A percentile compares a stretch with the other conserved stretches of the same genome.
These are phyloP conservation scores for Rhinolophus sinicus DNA, from an alignment of 2,113 vertebrate genomes.

Conservation along the genomic window DNA sequence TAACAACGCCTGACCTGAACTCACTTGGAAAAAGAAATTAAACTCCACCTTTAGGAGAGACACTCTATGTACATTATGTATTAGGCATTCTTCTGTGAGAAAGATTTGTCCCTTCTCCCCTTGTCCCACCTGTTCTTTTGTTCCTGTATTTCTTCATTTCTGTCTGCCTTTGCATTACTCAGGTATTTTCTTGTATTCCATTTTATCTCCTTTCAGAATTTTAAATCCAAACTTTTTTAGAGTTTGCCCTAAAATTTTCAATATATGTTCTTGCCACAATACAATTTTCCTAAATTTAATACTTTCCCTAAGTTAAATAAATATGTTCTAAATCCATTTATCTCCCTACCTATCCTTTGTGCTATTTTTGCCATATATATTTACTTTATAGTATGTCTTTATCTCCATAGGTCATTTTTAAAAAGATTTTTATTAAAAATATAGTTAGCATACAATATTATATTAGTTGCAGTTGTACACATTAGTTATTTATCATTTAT, in stretches of 20 bases:
- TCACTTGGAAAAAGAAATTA: neutral
- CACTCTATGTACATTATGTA: neutral
- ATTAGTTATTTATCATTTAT: no score
- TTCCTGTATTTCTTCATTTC: neutral
- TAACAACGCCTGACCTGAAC: neutral
- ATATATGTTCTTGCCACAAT: neutral
- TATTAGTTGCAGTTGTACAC: no score
- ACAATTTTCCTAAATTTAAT: neutral
- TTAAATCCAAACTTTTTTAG: neutral
- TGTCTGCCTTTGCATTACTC: neutral
- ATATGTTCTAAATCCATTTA: neutral
- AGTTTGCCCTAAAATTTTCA: neutral
- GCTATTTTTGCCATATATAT: neutral
- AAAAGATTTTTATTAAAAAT: no score
- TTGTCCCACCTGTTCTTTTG: neutral
- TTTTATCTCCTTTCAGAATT: neutral
- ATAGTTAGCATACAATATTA: no score
- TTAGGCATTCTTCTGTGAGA: neutral
- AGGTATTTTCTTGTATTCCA: neutral
- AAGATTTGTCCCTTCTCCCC: neutral
- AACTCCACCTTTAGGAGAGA: neutral
- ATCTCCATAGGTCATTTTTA: neutral
- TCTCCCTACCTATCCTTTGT: neutral
- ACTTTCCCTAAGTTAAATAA: neutral
- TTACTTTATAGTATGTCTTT: neutral